A percentile compares a stretch with the other conserved stretches of the same genome.
phyloP scores from a whole-genome alignment of 2,797 vertebrate genomes.

The Microcaecilia unicolor region DNA sequence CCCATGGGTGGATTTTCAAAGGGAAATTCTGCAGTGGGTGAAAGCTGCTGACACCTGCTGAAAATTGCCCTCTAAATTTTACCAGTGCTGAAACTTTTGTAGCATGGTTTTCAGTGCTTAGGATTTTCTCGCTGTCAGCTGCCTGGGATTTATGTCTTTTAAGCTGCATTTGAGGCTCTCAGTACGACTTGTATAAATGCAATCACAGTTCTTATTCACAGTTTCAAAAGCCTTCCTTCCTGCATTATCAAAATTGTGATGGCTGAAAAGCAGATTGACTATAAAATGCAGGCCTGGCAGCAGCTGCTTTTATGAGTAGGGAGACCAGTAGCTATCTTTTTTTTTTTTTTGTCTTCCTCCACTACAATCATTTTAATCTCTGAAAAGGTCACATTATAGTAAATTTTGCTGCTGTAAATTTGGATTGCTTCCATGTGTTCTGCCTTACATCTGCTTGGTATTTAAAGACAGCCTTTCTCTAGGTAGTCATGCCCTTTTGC shows the following conservation, averaged over 20 bases:
- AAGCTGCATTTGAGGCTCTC: too few species aligned
- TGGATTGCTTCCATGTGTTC: slow-evolving; percentile 31
- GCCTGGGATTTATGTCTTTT: too few species aligned
- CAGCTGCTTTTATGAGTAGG: slow-evolving; percentile 16
- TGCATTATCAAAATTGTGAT: slow-evolving; percentile 1
- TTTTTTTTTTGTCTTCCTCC: slow-evolving; percentile 26
- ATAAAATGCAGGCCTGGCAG: slow-evolving; percentile 7
- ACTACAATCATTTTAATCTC: slow-evolving; percentile 25
- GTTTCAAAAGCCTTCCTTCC: slow-evolving; percentile 9
- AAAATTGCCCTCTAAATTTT: too few species aligned
- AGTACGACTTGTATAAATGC: too few species aligned
- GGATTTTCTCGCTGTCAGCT: too few species aligned
- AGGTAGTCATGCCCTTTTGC: slow-evolving; percentile 17
- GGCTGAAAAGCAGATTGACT: slow-evolving; percentile 10
- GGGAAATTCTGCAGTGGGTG: too few species aligned
- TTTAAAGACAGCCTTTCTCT: slow-evolving; percentile 22
- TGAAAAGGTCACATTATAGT: slow-evolving; percentile 10
- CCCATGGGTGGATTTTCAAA: too few species aligned
- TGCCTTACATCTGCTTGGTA: slow-evolving; percentile 40
- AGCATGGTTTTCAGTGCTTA: too few species aligned
- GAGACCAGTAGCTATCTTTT: slow-evolving; percentile 23
- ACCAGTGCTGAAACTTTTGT: too few species aligned
- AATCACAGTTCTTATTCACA: slow-evolving; percentile 17
- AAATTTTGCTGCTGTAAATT: slow-evolving; percentile 23
- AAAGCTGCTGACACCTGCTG: too few species aligned